phyloP scores from a whole-genome alignment of 2,113 vertebrate species.

The Pleuronectes platessa region DNA sequence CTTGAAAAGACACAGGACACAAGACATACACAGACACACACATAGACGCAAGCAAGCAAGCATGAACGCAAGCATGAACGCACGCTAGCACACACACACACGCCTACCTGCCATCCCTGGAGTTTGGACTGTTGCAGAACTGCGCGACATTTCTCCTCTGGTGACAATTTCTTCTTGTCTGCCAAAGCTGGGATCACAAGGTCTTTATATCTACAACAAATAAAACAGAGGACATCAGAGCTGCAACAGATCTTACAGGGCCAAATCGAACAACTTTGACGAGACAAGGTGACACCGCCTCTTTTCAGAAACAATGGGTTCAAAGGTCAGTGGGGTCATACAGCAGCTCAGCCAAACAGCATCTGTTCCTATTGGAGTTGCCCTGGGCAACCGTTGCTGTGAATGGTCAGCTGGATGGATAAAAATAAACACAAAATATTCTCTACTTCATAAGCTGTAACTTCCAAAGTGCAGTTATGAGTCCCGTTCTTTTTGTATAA shows the following conservation, averaged over 20 bases:
- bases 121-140: constrained; percentile 90
- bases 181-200: constrained; percentile 82
- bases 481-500: neutral
- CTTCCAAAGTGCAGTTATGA: neutral
- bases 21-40: constrained; percentile 47
- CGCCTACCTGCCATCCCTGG: constrained; percentile 96
- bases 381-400: constrained; percentile 72
- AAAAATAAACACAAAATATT: neutral
- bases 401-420: constrained; percentile 65
- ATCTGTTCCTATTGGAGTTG: constrained; percentile 79
- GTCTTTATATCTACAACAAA: constrained; percentile 86
- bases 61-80: constrained; percentile 75
- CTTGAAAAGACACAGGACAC: constrained; percentile 34
- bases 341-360: constrained; percentile 64
- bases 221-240: constrained; percentile 24
- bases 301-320: constrained; percentile 67
- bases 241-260: neutral
- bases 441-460: neutral
- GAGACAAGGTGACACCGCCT: neutral
- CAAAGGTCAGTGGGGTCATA: constrained; percentile 73
- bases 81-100: constrained; percentile 72
- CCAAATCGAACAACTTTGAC: constrained; percentile 18
- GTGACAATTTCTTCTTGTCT: constrained; percentile 82
- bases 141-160: constrained; percentile 87
- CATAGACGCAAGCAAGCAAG: constrained; percentile 69